These are phyloP conservation scores for Acrobasis repandana DNA, from an alignment of 2,888 invertebrate species.

Conservation along the genomic window DNA sequence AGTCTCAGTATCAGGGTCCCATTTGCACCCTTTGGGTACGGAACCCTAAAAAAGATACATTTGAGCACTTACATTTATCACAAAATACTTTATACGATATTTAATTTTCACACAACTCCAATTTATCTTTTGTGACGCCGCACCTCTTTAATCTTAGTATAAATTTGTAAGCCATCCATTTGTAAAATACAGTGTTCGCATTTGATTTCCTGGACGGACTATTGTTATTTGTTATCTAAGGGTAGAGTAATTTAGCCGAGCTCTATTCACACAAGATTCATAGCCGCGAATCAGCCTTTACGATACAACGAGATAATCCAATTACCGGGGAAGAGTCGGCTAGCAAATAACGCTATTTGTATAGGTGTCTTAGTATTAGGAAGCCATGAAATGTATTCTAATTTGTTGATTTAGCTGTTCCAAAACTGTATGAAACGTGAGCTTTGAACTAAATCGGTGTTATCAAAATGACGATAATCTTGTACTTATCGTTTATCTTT, in stretches of 20 bases:
- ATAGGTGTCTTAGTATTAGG: not conserved
- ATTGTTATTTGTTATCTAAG: constrained; percentile 33
- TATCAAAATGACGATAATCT: too few species aligned
- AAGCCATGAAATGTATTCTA: not conserved
- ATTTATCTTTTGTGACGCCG: too few species aligned
- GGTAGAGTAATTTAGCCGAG: constrained; percentile 28
- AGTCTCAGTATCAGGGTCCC: too few species aligned
- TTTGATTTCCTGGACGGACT: constrained; percentile 32
- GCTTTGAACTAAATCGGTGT: too few species aligned
- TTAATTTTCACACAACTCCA: too few species aligned
- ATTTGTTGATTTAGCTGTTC: too few species aligned
- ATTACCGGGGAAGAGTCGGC: constrained; percentile 25
- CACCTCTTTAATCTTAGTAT: too few species aligned
- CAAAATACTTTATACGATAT: not conserved
- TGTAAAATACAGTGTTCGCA: constrained; percentile 30
- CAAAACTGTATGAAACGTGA: too few species aligned
- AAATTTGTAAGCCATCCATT: constrained; percentile 26
- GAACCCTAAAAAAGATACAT: too few species aligned
- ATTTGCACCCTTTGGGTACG: too few species aligned
- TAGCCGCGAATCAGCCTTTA: constrained; percentile 33
- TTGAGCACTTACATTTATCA: not conserved
- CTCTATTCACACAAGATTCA: constrained; percentile 35
- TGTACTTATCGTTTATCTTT: too few species aligned
- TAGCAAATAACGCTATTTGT: constrained; percentile 5
- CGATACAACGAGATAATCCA: constrained; percentile 34